These are phyloP conservation scores for Megaptera novaeangliae DNA, from an alignment of 2,113 vertebrate genomes.

Conservation along the genomic window DNA sequence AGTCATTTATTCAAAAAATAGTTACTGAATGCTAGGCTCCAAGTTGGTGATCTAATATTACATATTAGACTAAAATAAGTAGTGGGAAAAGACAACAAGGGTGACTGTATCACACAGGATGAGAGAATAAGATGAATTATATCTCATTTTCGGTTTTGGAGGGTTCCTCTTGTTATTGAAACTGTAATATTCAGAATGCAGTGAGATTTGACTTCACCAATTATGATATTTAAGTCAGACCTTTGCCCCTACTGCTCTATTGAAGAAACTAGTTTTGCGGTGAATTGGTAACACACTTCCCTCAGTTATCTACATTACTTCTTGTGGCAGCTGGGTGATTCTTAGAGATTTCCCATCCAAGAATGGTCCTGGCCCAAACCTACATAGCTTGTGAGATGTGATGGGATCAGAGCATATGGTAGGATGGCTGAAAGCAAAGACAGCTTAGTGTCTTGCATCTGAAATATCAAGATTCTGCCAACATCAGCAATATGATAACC, in stretches of 20 bases:
- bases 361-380: conserved; percentile 79
- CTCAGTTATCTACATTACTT: conserved; percentile 72
- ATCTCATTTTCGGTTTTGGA: conserved; percentile 6
- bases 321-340: conserved; percentile 78
- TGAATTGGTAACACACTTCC: conserved; percentile 48
- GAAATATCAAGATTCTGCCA: conserved; percentile 80
- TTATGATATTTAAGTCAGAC: conserved; percentile 39
- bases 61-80: conserved; percentile 28
- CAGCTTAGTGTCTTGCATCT: conserved; percentile 80
- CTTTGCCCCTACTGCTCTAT: conserved; percentile 55
- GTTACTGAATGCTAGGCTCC: not conserved
- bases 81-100: not conserved
- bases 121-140: conserved; percentile 31
- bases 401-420: conserved; percentile 80
- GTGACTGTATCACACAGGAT: not conserved
- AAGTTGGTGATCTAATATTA: conserved; percentile 21
- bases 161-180: conserved; percentile 18
- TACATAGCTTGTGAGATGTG: conserved; percentile 78
- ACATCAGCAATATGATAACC: conserved; percentile 80
- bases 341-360: conserved; percentile 79
- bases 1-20: conserved; percentile 33
- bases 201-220: conserved; percentile 9
- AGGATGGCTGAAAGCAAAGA: conserved; percentile 79
- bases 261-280: conserved; percentile 61
- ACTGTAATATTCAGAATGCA: conserved; percentile 31